A percentile compares a stretch with the other conserved stretches of the same genome.
phyloP scores from a whole-genome alignment of 2,113 vertebrate genomes.

The Gambusia affinis region DNA sequence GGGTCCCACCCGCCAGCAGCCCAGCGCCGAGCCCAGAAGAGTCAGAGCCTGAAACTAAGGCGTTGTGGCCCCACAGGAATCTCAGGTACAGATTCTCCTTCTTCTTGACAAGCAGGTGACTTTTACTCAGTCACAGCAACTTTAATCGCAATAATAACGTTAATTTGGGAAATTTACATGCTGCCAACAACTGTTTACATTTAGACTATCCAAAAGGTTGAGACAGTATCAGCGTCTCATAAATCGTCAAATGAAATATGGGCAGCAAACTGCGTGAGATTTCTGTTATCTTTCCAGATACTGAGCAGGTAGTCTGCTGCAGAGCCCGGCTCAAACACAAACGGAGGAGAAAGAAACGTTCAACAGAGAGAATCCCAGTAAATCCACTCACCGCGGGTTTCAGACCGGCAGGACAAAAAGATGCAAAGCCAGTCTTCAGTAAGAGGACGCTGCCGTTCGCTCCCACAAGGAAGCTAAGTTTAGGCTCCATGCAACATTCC shows the following conservation, averaged over 20 bases:
- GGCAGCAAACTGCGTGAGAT: background rate
- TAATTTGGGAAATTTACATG: background rate
- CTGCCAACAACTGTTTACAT: background rate
- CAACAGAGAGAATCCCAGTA: background rate
- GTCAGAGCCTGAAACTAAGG: background rate
- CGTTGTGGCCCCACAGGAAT: background rate
- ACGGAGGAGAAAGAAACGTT: background rate
- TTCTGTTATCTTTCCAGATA: too few species aligned
- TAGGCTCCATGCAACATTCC: conserved; percentile 43
- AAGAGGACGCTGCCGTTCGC: conserved; percentile 1
- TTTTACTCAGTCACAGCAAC: background rate
- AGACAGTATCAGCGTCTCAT: background rate
- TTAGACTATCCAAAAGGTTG: conserved; percentile 1
- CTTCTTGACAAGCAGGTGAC: background rate
- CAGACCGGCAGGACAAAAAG: conserved; percentile 7
- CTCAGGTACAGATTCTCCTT: conserved; percentile 32
- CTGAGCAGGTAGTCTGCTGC: background rate
- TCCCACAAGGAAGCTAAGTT: conserved; percentile 43
- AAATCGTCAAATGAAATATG: background rate
- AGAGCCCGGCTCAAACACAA: background rate
- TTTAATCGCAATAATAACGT: background rate
- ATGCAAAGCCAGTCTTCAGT: conserved; percentile 12
- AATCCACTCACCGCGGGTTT: conserved; percentile 53
- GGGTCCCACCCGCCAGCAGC: conserved; percentile 24
- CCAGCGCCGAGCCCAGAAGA: background rate